Evolutionary conservation across 2,113 vertebrate species (phyloP), one percentile per base, ranked within the genome.

Genomic region (Channa maculata): DNA sequence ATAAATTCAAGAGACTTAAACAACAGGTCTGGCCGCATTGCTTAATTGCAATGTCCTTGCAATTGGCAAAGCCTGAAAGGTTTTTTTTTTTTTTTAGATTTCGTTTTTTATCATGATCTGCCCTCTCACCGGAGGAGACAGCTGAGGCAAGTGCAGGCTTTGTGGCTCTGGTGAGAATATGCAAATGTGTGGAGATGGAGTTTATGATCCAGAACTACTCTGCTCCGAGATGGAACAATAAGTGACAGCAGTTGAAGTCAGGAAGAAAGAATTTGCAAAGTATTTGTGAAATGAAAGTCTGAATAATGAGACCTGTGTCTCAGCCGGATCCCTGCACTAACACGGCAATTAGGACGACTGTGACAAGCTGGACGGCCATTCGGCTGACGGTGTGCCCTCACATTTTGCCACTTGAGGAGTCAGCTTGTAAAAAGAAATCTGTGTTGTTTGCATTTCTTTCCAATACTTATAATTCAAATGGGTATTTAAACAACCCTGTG

Each of bases 161-260:
- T 77, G 60, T 50, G 65, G 62, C 61, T 80, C 71, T 67, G 64
- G n/a, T 68, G 64, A 74, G 65, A 63, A 84, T 90, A 93, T 91
- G 90, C 83, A 86, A 91, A 92, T 90, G 65, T 59, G 69, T 77
- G 64, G 71, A 89, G 84, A 90, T 84, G 81, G 84, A 84, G 80
- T 91, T 90, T 91, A 88, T 92, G 86, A 92, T 91, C 89, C 89
- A 90, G 88, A 92, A 93, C 86, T 79, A 12, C 61, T 86, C 60
- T 13, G 75, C 74, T 71, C 82, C 41, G 68, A 84, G 76, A 87
- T 49, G 38, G 86, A 84, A 84, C 86, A 86, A 81, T 83, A 87
- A 83, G 72, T 89, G 83, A 90, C 77, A 82, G 85, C 65, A 58
- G 83, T 59, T 69, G 54, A 81, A 88, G 83, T 70, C 72, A 33